phyloP scores from a whole-genome alignment of 2,113 vertebrate genomes.

The Lasiurus borealis region DNA sequence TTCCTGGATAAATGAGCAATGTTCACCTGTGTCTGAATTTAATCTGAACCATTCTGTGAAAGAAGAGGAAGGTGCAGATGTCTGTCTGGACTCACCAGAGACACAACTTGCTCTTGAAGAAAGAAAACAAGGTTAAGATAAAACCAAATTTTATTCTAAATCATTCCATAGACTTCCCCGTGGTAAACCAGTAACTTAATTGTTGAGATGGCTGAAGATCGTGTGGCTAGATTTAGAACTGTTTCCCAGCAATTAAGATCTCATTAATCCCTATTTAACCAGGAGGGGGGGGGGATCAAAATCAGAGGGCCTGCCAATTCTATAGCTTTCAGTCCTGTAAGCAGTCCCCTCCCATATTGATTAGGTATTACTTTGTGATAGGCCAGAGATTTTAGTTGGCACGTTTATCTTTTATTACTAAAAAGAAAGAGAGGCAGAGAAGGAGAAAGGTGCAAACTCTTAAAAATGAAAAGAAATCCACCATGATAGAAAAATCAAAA shows the following conservation, averaged over 20 bases:
- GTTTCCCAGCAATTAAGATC: conserved; percentile 66
- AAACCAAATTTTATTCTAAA: conserved; percentile 80
- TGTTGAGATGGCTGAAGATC: conserved; percentile 79
- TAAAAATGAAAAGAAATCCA: background rate
- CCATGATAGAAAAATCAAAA: background rate
- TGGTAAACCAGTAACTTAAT: conserved; percentile 84
- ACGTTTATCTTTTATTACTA: background rate
- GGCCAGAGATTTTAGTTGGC: background rate
- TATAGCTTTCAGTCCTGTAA: background rate
- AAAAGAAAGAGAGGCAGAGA: background rate
- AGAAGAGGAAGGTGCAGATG: conserved; percentile 79
- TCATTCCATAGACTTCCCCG: conserved; percentile 78
- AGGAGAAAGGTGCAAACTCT: background rate
- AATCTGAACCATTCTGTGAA: conserved; percentile 79
- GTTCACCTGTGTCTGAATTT: conserved; percentile 83
- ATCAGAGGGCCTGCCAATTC: conserved; percentile 23
- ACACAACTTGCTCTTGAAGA: conserved; percentile 81
- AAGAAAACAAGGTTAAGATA: background rate
- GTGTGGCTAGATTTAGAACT: conserved; percentile 77
- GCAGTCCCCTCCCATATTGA: background rate
- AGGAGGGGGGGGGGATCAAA: conserved; percentile 38
- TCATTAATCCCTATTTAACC: conserved; percentile 79
- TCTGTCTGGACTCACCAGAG: conserved; percentile 55
- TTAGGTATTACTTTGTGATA: conserved; percentile 18
- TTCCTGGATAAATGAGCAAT: conserved; percentile 73